These are phyloP conservation scores for Labia minor DNA, from an alignment of 2,888 invertebrate genomes.

Conservation along the genomic window DNA sequence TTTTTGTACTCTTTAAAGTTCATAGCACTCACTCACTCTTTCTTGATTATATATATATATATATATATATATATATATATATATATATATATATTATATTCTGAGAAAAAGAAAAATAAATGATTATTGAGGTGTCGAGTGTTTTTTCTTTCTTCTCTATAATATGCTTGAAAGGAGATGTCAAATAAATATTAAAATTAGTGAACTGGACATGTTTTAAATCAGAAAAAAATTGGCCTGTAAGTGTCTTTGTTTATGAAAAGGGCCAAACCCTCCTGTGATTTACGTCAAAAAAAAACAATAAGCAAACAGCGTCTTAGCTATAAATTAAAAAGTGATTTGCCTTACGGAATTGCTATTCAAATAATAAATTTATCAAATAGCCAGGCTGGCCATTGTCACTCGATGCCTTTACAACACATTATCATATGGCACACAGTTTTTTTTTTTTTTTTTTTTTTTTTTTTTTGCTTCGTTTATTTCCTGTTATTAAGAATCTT, in stretches of 20 bases:
- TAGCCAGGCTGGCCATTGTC: not conserved
- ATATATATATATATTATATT: too few relatives aligned
- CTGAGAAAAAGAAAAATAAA: too few relatives aligned
- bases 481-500: conserved; percentile 1
- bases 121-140: too few relatives aligned
- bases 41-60: too few relatives aligned
- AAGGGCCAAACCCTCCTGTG: not conserved
- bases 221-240: not conserved
- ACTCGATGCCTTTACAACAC: not conserved
- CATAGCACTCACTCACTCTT: too few relatives aligned
- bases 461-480: not conserved
- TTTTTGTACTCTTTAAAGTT: too few relatives aligned
- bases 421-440: not conserved
- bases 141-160: too few relatives aligned
- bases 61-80: too few relatives aligned
- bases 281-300: not conserved
- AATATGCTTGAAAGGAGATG: too few relatives aligned
- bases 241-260: not conserved
- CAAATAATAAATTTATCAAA: conserved; percentile 1
- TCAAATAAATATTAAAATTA: too few relatives aligned
- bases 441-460: not conserved
- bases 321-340: not conserved
- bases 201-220: too few relatives aligned
- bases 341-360: not conserved
- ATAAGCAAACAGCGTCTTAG: not conserved